Evolutionary conservation across 2,888 invertebrate genomes (phyloP).

Genomic region (Zaprionus lineosus): DNA sequence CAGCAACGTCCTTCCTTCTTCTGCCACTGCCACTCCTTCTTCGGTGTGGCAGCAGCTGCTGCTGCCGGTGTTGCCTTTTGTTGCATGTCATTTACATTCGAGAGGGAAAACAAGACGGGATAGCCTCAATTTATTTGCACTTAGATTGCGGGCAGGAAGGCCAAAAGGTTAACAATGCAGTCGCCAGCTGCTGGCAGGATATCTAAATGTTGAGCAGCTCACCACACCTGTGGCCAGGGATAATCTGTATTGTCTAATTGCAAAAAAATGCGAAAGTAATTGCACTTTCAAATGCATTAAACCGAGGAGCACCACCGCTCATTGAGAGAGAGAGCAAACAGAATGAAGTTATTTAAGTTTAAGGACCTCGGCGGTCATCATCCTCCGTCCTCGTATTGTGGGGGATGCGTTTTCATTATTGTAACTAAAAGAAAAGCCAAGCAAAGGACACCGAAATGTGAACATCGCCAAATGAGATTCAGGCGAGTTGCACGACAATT

Average conservation of each 20-base stretch:
- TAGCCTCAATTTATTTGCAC: slow-evolving; percentile 76
- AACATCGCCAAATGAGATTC: slow-evolving; percentile 33
- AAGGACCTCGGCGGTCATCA: slow-evolving; percentile 5
- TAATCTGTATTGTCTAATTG: slow-evolving; percentile 61
- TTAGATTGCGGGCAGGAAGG: slow-evolving; percentile 53
- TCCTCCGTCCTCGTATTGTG: neutral
- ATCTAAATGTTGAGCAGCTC: slow-evolving; percentile 35
- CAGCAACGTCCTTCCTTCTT: neutral
- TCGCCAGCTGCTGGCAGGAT: slow-evolving; percentile 34
- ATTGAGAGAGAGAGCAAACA: slow-evolving; percentile 6
- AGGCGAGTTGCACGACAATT: slow-evolving; percentile 61
- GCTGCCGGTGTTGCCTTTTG: slow-evolving; percentile 53
- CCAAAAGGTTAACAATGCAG: slow-evolving; percentile 70
- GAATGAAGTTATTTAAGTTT: slow-evolving; percentile 5
- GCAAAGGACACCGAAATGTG: slow-evolving; percentile 5
- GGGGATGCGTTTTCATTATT: slow-evolving; percentile 67
- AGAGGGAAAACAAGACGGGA: slow-evolving; percentile 31
- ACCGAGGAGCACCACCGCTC: slow-evolving; percentile 23
- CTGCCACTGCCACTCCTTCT: slow-evolving; percentile 10
- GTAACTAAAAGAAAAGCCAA: slow-evolving; percentile 24
- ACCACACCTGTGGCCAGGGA: slow-evolving; percentile 62
- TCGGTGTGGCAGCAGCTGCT: slow-evolving; percentile 36
- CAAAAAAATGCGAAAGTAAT: slow-evolving; percentile 72
- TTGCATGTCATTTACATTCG: slow-evolving; percentile 71
- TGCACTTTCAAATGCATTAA: slow-evolving; percentile 49